Evolutionary conservation across 2,797 vertebrate genomes (phyloP), one percentile per base, ranked within the genome.

Genomic region (Podarcis siculus): DNA sequence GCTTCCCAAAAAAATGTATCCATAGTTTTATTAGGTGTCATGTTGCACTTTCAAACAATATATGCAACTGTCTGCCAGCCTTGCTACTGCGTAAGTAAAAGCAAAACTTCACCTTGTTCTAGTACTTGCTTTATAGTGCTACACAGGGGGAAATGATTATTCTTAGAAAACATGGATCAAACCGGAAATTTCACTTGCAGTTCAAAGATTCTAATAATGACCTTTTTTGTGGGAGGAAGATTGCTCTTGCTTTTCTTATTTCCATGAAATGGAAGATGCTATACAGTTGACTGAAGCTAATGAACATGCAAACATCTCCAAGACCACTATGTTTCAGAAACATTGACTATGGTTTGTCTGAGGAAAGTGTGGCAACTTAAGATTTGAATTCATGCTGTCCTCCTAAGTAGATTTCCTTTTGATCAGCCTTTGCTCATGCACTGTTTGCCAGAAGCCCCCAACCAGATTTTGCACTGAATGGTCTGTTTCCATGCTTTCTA

Each of bases 21-120:
- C 39, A 42, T 79, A 15, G 66, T 86, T 35, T 30, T 55, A 15
- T 67, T 85, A 85, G 23, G 82, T 12, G 23, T 39, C 85, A 66
- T 7, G n/a, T 85, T 88, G 55, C 2, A 4, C 61, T 90, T 84
- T 82, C 82, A 55, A 77, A 58, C 32, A 85, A 73, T 75, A 49
- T 75, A 66, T 76, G 32, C 21, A 82, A 27, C 79, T 30, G 45
- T 35, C 37, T 75, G 71, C 30, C 37, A 75, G 27, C 30, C 37
- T 55, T 66, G 55, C 19, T 30, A 75, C 37, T 82, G 73, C 21
- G 66, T 32, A 12, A 82, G 79, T 64, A 81, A 32, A 82, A 73
- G 55, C 71, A 81, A 64, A 82, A 82, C 23, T 1, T 82, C 35
- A 81, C 27, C 78, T 17, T 42, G 9, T 49, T 7, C 21, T 82